Evolutionary conservation across 2,113 vertebrate genomes (phyloP).

Genomic region (Paramormyrops kingsleyae): DNA sequence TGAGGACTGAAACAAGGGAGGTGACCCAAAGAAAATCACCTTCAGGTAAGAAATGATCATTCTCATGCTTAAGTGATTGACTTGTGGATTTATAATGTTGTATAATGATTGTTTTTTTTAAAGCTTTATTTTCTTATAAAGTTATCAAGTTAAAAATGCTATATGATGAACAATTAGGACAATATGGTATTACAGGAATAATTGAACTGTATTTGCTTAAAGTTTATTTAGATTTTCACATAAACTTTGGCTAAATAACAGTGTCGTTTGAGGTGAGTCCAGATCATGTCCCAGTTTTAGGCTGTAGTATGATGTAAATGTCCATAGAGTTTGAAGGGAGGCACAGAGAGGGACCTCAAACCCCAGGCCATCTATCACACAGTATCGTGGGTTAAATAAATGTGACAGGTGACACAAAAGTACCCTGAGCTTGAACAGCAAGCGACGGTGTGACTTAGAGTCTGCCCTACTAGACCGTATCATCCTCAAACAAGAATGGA

Average conservation of each 20-base stretch:
- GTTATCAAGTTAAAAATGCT: not conserved
- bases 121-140: not conserved
- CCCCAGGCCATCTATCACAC: slow-evolving; percentile 22
- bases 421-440: not conserved
- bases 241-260: not conserved
- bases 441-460: not conserved
- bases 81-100: not conserved
- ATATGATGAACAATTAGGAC: not conserved
- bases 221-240: not conserved
- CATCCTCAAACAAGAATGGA: not conserved
- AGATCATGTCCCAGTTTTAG: not conserved
- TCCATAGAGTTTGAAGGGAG: slow-evolving; percentile 8
- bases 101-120: not conserved
- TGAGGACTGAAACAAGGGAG: not conserved
- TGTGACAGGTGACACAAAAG: slow-evolving; percentile 15
- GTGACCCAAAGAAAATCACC: not conserved
- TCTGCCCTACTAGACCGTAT: not conserved
- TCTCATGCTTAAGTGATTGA: too few relatives aligned
- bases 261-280: not conserved
- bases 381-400: slow-evolving; percentile 18
- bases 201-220: not conserved
- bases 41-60: slow-evolving; percentile 12
- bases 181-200: not conserved
- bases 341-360: slow-evolving; percentile 15
- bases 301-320: not conserved